Evolutionary conservation across 2,113 vertebrate genomes (phyloP), one percentile per base, ranked within the genome.

Genomic region (Xiphophorus hellerii): DNA sequence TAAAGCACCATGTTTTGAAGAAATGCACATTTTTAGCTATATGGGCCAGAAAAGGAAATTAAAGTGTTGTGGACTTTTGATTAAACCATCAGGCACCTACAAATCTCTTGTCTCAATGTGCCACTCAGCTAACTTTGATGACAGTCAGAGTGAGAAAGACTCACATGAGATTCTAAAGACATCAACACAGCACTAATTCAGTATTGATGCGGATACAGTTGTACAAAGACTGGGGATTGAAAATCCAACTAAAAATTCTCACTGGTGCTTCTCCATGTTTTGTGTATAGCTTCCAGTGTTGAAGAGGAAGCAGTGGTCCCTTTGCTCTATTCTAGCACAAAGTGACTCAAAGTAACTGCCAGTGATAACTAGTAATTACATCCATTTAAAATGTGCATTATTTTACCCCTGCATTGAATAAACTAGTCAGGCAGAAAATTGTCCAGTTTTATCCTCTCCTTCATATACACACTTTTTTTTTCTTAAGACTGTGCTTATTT

Each of bases 351-450:
- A 84, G 87, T 93, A 93, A 93, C 93, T 90, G 93, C 89, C 87
- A 90, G 84, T 91, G 93, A 93, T 90, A 93, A 93, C 92, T 93
- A 94, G 93, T 94, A 94, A 95, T 95, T 94, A 94, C 93, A 93
- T 92, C 87, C 90, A 93, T 94, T 95, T 94, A 94, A 93, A 95
- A 95, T 95, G 93, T 94, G 93, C 93, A 94, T 94, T 93, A 93
- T 94, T 95, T 95, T 94, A 94, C 91, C 84, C 89, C 86, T 81
- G 90, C 87, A 80, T 87, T 94, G 92, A 95, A 94, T 93, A 95
- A 95, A 93, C 90, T 94, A 93, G 87, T 93, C 92, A 94, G 93
- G 95, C 95, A 94, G 93, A 94, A 95, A 95, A 95, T 95, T 95
- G 95, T 94, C 92, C 91, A 89, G 88, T 94, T 95, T 93, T 91